Percentiles rank a stretch among this genome's conserved stretches.
Conservation (phyloP, 1,140 invertebrate species). For the Drepana arcuata region DNA sequence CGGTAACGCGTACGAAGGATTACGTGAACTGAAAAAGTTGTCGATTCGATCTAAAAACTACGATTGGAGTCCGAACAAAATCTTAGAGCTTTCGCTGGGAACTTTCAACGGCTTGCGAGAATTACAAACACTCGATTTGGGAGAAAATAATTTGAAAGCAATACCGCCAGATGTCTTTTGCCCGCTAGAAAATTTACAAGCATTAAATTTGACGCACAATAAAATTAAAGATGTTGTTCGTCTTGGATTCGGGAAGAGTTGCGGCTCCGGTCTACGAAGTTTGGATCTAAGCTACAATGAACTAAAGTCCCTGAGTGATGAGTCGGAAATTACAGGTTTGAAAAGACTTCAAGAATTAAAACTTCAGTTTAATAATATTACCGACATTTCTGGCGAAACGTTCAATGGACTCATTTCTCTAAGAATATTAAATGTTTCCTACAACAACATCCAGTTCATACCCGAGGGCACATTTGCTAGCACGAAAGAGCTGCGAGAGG, state of each 20-base stretch:
- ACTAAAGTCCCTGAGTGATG: constrained; percentile 78
- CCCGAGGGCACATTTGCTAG: constrained; percentile 85
- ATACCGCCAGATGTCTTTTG: constrained; percentile 84
- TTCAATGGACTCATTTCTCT: constrained; percentile 83
- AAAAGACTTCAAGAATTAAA: constrained; percentile 82
- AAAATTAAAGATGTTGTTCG: constrained; percentile 80
- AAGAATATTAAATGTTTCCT: constrained; percentile 86
- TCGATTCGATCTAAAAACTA: constrained; percentile 82
- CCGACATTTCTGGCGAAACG: constrained; percentile 84
- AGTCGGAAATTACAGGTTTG: constrained; percentile 80
- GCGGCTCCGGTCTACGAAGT: constrained; percentile 75
- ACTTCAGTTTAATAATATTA: constrained; percentile 87
- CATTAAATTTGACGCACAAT: constrained; percentile 87
- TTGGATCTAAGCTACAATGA: constrained; percentile 87
- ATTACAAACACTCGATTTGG: constrained; percentile 83
- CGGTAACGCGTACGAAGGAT: constrained; percentile 82
- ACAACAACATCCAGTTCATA: constrained; percentile 84
- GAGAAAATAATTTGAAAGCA: constrained; percentile 83
- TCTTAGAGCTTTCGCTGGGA: constrained; percentile 77
- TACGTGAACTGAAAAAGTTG: constrained; percentile 82
- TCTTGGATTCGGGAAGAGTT: constrained; percentile 78
- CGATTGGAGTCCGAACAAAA: constrained; percentile 81
- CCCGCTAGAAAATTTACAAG: constrained; percentile 82
- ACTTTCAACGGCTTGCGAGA: constrained; percentile 82
- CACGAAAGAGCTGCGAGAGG: constrained; percentile 83